Evolutionary conservation across 1,140 invertebrate species (phyloP).

Genomic region (Solenopsis invicta): DNA sequence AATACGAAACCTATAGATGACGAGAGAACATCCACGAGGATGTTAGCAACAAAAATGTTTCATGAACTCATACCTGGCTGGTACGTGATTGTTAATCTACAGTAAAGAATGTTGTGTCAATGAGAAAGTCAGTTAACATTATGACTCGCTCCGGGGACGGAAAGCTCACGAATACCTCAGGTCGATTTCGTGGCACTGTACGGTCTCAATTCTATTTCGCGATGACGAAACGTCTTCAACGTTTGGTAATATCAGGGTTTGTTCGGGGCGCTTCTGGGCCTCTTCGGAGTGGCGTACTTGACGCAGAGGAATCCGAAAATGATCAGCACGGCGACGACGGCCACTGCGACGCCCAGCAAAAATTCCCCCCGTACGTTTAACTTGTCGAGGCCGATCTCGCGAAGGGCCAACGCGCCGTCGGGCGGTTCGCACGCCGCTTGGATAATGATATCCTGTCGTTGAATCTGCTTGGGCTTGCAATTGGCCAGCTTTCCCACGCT

Average conservation of each 20-base stretch:
- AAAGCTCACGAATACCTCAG: conserved; percentile 2
- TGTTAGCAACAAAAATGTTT: not conserved
- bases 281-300: conserved; percentile 79
- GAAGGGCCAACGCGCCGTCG: conserved; percentile 91
- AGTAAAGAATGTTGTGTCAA: not conserved
- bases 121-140: not conserved
- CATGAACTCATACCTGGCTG: not conserved
- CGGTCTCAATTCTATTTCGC: not conserved
- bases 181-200: conserved; percentile 10
- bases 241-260: conserved; percentile 79
- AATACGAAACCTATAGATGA: not conserved
- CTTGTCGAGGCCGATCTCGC: conserved; percentile 82
- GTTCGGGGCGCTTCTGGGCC: conserved; percentile 83
- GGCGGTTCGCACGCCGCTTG: conserved; percentile 92
- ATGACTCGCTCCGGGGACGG: not conserved
- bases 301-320: conserved; percentile 77
- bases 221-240: conserved; percentile 21
- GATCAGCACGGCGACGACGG: conserved; percentile 71
- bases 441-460: conserved; percentile 94
- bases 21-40: not conserved
- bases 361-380: conserved; percentile 72
- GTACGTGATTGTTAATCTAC: not conserved
- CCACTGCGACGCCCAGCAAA: conserved; percentile 79
- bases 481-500: conserved; percentile 84
- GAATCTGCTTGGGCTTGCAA: conserved; percentile 89